Evolutionary conservation across 2,797 vertebrate species (phyloP).

Genomic region (Syndactyla subalaris): DNA sequence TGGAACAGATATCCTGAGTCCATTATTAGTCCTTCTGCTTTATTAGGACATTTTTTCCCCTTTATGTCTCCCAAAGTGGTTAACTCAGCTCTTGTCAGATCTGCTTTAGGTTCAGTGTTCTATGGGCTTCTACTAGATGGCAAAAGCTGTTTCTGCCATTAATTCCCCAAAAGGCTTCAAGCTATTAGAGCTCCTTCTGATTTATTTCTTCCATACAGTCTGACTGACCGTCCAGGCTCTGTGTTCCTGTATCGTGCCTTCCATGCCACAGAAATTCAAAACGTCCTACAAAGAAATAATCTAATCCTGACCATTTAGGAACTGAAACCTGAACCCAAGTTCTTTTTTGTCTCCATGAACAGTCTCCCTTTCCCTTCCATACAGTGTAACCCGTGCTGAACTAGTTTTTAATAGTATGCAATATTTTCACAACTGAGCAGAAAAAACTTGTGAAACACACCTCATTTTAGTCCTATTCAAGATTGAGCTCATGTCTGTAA

Average conservation of each 20-base stretch:
- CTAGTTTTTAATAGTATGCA: background rate
- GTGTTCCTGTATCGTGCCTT: background rate
- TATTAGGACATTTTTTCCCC: background rate
- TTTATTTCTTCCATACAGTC: background rate
- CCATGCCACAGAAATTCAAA: background rate
- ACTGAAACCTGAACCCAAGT: background rate
- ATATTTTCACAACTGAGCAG: background rate
- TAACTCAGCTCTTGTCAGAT: background rate
- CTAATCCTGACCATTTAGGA: background rate
- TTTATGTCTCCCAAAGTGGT: background rate
- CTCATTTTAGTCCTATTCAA: background rate
- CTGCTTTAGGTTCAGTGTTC: background rate
- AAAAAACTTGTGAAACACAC: background rate
- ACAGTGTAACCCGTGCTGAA: background rate
- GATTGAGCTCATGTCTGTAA: background rate
- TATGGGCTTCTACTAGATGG: background rate
- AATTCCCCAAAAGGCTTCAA: background rate
- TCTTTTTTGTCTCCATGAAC: background rate
- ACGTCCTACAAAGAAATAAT: background rate
- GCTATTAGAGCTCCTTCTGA: background rate
- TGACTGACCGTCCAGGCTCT: background rate
- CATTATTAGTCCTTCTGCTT: slow-evolving; percentile 34
- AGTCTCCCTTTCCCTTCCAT: background rate
- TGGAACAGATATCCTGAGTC: slow-evolving; percentile 25
- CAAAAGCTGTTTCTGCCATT: background rate